phyloP scores from a whole-genome alignment of 2,797 vertebrate species.

The Brotula barbata region DNA sequence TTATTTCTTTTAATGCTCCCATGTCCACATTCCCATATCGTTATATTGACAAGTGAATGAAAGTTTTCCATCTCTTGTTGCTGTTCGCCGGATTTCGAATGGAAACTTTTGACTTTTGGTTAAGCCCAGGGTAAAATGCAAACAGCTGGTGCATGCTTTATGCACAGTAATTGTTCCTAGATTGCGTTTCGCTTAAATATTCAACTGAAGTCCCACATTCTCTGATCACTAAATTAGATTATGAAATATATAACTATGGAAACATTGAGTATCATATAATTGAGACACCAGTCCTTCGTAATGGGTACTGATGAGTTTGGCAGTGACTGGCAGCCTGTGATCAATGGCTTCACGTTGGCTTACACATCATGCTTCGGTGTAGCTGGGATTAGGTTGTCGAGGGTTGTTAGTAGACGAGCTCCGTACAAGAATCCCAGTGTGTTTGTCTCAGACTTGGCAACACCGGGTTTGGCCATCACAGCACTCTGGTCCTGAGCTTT shows the following conservation, averaged over 20 bases:
- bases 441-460: conserved; percentile 16
- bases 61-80: conserved; percentile 40
- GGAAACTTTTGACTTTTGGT: conserved; percentile 28
- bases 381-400: conserved; percentile 72
- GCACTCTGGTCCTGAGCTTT: conserved; percentile 21
- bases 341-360: conserved; percentile 60
- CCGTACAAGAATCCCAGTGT: conserved; percentile 8
- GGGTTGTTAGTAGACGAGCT: conserved; percentile 58
- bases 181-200: conserved; percentile 5
- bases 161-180: conserved; percentile 3
- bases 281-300: conserved; percentile 22
- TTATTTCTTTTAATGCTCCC: conserved; percentile 11
- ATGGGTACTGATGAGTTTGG: conserved; percentile 34
- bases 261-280: conserved; percentile 36
- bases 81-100: conserved; percentile 28
- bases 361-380: conserved; percentile 68
- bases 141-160: conserved; percentile 32
- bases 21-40: conserved; percentile 20
- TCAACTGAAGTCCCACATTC: conserved; percentile 9
- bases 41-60: conserved; percentile 41
- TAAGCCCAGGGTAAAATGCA: conserved; percentile 42
- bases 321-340: conserved; percentile 64
- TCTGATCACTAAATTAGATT: conserved; percentile 20
- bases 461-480: conserved; percentile 12
- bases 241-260: conserved; percentile 26